Percentiles rank a stretch among this genome's conserved stretches.
Evolutionary conservation across 2,888 invertebrate genomes (phyloP).

Genomic region (Ochropacha duplaris): DNA sequence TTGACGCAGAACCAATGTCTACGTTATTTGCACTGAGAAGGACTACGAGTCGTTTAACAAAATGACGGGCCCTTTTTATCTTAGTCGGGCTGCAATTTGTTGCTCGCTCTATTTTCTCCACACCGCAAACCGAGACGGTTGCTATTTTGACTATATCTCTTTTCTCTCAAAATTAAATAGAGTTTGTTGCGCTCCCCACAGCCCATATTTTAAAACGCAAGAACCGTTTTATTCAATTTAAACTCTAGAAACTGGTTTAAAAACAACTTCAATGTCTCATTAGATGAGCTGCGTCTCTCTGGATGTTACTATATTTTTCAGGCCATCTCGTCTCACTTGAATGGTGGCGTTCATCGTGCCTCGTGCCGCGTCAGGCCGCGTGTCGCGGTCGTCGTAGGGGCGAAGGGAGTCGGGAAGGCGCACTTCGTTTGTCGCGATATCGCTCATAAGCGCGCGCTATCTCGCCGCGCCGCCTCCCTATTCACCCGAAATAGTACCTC

Average conservation of each 20-base stretch:
- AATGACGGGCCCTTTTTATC: slow-evolving; percentile 80
- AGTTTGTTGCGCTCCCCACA: slow-evolving; percentile 33
- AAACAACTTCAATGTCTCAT: background rate
- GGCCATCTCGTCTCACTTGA: slow-evolving; percentile 14
- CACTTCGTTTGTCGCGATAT: slow-evolving; percentile 79
- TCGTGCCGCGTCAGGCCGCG: no score
- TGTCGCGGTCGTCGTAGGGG: background rate
- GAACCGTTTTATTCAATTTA: slow-evolving; percentile 11
- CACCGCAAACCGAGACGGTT: slow-evolving; percentile 65
- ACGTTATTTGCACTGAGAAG: slow-evolving; percentile 59
- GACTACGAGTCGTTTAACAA: slow-evolving; percentile 75
- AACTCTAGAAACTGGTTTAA: background rate
- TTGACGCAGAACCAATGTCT: slow-evolving; percentile 46
- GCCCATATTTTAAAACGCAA: slow-evolving; percentile 19
- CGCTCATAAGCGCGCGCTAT: slow-evolving; percentile 75
- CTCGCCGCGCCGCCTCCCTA: slow-evolving; percentile 59
- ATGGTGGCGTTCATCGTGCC: slow-evolving; percentile 12
- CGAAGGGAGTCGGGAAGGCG: slow-evolving; percentile 28
- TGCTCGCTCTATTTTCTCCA: slow-evolving; percentile 71
- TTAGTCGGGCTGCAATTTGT: slow-evolving; percentile 77
- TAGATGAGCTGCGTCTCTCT: slow-evolving; percentile 12
- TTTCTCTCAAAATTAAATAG: slow-evolving; percentile 64
- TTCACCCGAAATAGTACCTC: slow-evolving; percentile 80
- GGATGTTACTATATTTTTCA: slow-evolving; percentile 16
- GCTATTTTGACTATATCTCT: slow-evolving; percentile 69